phyloP scores from a whole-genome alignment of 2,113 vertebrate species.

The Macrotus californicus region DNA sequence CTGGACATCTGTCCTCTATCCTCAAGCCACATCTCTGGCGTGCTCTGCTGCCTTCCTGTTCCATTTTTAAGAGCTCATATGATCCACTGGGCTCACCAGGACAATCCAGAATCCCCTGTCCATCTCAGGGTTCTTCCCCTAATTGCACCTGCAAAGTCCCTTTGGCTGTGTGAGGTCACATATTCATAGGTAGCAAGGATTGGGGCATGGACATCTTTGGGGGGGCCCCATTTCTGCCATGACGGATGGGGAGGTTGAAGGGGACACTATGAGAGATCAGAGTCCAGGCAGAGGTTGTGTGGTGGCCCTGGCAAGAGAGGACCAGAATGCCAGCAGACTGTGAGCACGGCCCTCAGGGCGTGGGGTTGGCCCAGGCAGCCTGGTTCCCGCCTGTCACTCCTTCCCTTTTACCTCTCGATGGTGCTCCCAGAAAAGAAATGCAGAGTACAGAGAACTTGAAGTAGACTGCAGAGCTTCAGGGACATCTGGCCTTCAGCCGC shows the following conservation, averaged over 20 bases:
- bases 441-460: too few species aligned
- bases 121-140: not conserved
- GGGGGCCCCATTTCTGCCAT: not conserved
- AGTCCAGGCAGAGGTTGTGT: not conserved
- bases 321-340: fast-evolving
- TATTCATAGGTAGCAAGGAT: not conserved
- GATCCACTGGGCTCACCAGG: not conserved
- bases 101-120: not conserved
- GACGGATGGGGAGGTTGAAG: too few species aligned
- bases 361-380: fast-evolving
- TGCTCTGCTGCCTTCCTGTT: not conserved
- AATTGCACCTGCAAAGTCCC: too few species aligned
- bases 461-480: not conserved
- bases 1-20: fast-evolving
- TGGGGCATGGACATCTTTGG: fast-evolving
- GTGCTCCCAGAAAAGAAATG: not conserved
- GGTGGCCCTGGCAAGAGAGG: not conserved
- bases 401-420: not conserved
- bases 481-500: not conserved
- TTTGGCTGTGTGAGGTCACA: fast-evolving
- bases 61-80: too few species aligned
- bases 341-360: fast-evolving
- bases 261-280: not conserved
- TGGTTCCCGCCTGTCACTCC: fast-evolving
- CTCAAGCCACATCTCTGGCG: not conserved